phyloP scores from a whole-genome alignment of 2,888 invertebrate genomes.

The Diadegma fenestrale region DNA sequence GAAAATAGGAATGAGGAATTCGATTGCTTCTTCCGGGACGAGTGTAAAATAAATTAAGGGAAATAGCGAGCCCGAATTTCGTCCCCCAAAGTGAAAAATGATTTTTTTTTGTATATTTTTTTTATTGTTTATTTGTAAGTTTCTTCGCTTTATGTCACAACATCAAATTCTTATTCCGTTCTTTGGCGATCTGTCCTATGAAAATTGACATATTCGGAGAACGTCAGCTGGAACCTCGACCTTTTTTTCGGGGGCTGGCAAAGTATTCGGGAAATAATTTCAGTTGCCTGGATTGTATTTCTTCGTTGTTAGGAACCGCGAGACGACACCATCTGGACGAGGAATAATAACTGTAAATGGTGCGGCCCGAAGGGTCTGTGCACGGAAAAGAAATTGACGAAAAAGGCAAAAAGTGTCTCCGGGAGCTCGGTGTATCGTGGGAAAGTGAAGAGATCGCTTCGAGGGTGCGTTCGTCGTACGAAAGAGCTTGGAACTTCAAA shows the following conservation, averaged over 20 bases:
- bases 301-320: background rate
- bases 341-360: background rate
- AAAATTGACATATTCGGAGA: background rate
- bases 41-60: background rate
- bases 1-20: background rate
- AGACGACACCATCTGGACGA: background rate
- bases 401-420: background rate
- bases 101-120: background rate
- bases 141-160: background rate
- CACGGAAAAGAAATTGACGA: background rate
- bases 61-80: background rate
- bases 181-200: background rate
- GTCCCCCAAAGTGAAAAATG: background rate
- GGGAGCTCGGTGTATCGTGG: background rate
- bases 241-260: background rate
- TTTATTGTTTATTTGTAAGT: background rate
- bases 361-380: background rate
- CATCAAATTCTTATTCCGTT: background rate
- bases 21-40: background rate
- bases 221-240: conserved; percentile 1
- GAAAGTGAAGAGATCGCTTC: background rate
- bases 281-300: background rate
- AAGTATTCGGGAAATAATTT: background rate
- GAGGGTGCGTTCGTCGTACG: background rate
- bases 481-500: background rate